Evolutionary conservation across 2,797 vertebrate species (phyloP).

Genomic region (Chelon labrosus): DNA sequence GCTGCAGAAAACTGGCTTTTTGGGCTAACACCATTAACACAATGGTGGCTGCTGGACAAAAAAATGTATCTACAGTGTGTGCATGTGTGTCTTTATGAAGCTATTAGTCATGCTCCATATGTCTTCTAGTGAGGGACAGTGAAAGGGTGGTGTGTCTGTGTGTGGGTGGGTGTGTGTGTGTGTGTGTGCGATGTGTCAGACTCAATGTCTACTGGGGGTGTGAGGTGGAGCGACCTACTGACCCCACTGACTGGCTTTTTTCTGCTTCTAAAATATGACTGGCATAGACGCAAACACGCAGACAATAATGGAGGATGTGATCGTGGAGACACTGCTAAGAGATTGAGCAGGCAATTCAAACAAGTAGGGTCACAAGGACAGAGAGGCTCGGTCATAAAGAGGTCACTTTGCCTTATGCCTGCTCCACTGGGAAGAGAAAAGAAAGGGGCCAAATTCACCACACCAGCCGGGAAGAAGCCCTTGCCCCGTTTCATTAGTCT

Average conservation of each 20-base stretch:
- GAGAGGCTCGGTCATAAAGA: slow-evolving; percentile 50
- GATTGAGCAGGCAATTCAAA: slow-evolving; percentile 68
- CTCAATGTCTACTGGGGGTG: slow-evolving; percentile 64
- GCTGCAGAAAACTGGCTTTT: slow-evolving; percentile 63
- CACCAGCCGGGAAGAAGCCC: background rate
- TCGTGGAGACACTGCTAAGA: slow-evolving; percentile 38
- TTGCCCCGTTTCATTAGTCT: slow-evolving; percentile 1
- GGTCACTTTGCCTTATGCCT: slow-evolving; percentile 66
- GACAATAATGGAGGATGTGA: slow-evolving; percentile 44
- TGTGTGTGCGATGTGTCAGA: slow-evolving; percentile 62
- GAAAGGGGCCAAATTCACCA: background rate
- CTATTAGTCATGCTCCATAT: slow-evolving; percentile 83
- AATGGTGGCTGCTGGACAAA: slow-evolving; percentile 73
- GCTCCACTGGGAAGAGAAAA: slow-evolving; percentile 22
- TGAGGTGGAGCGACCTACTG: slow-evolving; percentile 64
- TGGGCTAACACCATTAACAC: slow-evolving; percentile 71
- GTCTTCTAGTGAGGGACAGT: slow-evolving; percentile 65
- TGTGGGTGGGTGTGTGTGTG: slow-evolving; percentile 19
- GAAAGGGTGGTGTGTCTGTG: slow-evolving; percentile 46
- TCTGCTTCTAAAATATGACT: slow-evolving; percentile 58
- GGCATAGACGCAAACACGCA: slow-evolving; percentile 28
- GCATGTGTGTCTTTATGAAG: slow-evolving; percentile 76
- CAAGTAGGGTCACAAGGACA: slow-evolving; percentile 65
- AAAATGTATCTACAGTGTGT: slow-evolving; percentile 60
- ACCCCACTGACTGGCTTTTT: slow-evolving; percentile 68